Evolutionary conservation across 2,888 invertebrate genomes (phyloP).

Genomic region (Eumacrocentrus americanus): DNA sequence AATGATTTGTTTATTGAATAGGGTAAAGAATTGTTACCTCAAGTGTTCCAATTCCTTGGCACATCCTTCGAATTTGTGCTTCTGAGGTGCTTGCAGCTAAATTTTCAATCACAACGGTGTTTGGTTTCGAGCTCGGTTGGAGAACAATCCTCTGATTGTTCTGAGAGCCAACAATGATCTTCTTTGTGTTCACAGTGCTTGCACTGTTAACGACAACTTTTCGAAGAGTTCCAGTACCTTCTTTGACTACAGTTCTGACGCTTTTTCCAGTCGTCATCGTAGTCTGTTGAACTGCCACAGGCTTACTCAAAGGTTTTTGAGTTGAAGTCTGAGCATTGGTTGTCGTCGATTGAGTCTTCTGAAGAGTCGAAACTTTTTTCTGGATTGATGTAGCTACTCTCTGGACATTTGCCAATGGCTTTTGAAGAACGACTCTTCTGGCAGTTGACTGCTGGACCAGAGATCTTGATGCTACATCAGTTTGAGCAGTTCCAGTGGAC

Average conservation of each 20-base stretch:
- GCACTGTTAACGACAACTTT: constrained; percentile 39
- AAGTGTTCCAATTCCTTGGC: constrained; percentile 63
- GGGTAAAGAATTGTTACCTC: constrained; percentile 61
- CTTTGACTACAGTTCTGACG: constrained; percentile 44
- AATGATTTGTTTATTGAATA: no score
- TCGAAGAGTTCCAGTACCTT: constrained; percentile 32
- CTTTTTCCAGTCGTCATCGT: constrained; percentile 33
- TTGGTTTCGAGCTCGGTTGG: constrained; percentile 53
- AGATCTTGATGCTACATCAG: constrained; percentile 30
- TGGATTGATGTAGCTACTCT: constrained; percentile 38
- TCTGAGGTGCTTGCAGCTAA: constrained; percentile 63
- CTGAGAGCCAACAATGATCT: constrained; percentile 39
- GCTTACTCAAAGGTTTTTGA: constrained; percentile 18
- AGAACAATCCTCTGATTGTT: constrained; percentile 47
- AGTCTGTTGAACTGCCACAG: constrained; percentile 30
- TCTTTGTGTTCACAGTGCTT: constrained; percentile 33
- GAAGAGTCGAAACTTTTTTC: constrained; percentile 48
- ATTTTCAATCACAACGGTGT: constrained; percentile 62
- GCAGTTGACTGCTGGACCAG: constrained; percentile 33
- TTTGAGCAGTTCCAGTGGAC: constrained; percentile 21
- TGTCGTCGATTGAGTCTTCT: constrained; percentile 33
- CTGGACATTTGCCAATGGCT: constrained; percentile 41
- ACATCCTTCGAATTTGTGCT: constrained; percentile 62
- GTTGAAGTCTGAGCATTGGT: constrained; percentile 21
- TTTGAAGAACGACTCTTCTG: constrained; percentile 54